Percentiles rank a stretch among this genome's conserved stretches.
These are phyloP conservation scores for Tetragnatha versicolor DNA, from an alignment of 1,140 invertebrate genomes.

Conservation along the genomic window DNA sequence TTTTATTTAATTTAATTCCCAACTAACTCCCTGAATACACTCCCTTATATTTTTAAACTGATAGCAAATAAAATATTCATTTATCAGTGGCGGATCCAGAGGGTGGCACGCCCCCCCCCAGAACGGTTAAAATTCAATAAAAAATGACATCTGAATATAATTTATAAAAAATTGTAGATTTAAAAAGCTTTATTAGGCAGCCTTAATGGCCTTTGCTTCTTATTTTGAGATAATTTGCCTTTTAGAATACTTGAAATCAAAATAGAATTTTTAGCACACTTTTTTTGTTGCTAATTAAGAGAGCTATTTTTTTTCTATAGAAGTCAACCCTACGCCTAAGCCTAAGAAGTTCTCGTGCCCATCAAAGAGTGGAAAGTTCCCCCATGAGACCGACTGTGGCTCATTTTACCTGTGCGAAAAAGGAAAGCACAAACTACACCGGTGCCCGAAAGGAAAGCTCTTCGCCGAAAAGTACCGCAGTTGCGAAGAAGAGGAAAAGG, in stretches of 20 bases:
- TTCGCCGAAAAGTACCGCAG: constrained; percentile 67
- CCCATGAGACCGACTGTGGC: constrained; percentile 29
- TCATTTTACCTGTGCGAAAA: constrained; percentile 34
- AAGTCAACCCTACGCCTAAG: constrained; percentile 6
- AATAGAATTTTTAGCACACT: neutral
- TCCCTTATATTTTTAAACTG: too few relatives aligned
- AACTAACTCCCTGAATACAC: too few relatives aligned
- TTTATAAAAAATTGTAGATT: too few relatives aligned
- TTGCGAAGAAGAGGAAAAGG: constrained; percentile 83
- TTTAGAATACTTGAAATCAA: neutral
- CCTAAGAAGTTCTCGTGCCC: constrained; percentile 29
- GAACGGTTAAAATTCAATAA: too few relatives aligned
- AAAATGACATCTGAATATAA: too few relatives aligned
- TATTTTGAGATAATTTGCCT: too few relatives aligned
- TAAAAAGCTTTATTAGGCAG: too few relatives aligned
- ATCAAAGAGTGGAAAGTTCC: constrained; percentile 23
- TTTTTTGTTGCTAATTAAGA: neutral
- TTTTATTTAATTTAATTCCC: too few relatives aligned
- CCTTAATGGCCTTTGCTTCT: too few relatives aligned
- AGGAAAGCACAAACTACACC: neutral
- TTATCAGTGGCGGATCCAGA: too few relatives aligned
- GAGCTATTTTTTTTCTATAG: neutral
- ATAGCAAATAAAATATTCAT: too few relatives aligned
- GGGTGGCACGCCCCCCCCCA: too few relatives aligned
- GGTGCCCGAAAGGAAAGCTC: constrained; percentile 25